Conservation (phyloP, 2,113 vertebrate species). For the Aleadryas rufinucha region DNA sequence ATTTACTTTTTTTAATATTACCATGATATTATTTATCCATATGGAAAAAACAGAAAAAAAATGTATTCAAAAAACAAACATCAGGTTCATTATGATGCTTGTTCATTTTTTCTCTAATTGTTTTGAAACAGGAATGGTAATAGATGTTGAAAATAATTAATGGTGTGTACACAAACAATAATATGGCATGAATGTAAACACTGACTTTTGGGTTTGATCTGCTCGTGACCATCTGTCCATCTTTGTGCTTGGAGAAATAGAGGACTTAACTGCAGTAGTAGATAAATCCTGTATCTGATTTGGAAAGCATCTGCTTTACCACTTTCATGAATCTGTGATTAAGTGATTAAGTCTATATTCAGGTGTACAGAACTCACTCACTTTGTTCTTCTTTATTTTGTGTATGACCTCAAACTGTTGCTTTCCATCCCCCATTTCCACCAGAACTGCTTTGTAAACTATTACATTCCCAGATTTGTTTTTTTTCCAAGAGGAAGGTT, state of each 20-base stretch:
- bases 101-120: not conserved
- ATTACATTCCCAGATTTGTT: not conserved
- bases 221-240: not conserved
- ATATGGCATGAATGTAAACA: not conserved
- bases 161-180: not conserved
- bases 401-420: not conserved
- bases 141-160: not conserved
- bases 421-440: accelerated
- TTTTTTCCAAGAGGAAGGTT: too few species aligned
- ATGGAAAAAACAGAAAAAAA: not conserved
- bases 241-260: not conserved
- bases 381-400: not conserved
- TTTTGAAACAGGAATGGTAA: not conserved
- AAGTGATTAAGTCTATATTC: not conserved
- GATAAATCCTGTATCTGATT: not conserved
- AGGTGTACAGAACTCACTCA: not conserved
- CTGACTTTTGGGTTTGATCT: not conserved
- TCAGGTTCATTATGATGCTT: not conserved
- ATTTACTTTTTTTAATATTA: not conserved
- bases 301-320: not conserved
- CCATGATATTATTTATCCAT: not conserved
- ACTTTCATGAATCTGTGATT: not conserved
- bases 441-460: not conserved
- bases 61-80: accelerated
- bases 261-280: not conserved